Base-by-base conservation (phyloP, 2,888 invertebrate species). In the Penaeus monodon region DNA sequence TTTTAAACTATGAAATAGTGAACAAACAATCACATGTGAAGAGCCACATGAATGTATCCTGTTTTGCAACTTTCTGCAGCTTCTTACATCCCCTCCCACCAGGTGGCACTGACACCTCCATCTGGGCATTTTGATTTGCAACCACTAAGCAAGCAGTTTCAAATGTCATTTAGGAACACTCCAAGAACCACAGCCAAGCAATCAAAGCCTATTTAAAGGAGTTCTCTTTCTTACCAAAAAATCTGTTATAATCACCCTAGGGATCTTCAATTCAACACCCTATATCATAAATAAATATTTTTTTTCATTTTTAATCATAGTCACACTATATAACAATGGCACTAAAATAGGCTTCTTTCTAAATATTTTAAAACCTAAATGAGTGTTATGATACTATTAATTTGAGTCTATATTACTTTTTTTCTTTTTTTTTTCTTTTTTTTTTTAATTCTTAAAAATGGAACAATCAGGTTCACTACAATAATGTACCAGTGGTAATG, bases 251-350 rank as follows among this genome's bases (percentile, higher is more conserved):
- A 66, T 84, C 78, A 70, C 74, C 38, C 85, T 80, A 80, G 73
- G 80, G 68, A 80, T 64, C 73, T 85, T 57, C 80, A 73, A 81
- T 76, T 82, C 86, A 86, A 81, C 86, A 82, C 74, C 73, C 79
- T 81, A 81, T 76, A 76, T 70, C 77, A 86, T 82, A 86, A 86
- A 86, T 86, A 86, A 86, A 86, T 86, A 86, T 78, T 86, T 66
- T 78, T 82, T 78, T 86, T 82, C 81, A 76, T 57, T 57, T 57
- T 57, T 57, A 57, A 77, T 86, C 86, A 86, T 82, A 86, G 76
- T 86, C 86, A 86, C 81, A 82, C 86, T 86, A 86, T 85, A 65
- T 86, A 86, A 86, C 86, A 86, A 86, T 86, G 86, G 86, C 86
- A 86, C 86, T 86, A 86, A 86, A 86, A 86, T 86, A 86, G 82